Conservation (phyloP, 2,113 vertebrate genomes). For the Promerops cafer region DNA sequence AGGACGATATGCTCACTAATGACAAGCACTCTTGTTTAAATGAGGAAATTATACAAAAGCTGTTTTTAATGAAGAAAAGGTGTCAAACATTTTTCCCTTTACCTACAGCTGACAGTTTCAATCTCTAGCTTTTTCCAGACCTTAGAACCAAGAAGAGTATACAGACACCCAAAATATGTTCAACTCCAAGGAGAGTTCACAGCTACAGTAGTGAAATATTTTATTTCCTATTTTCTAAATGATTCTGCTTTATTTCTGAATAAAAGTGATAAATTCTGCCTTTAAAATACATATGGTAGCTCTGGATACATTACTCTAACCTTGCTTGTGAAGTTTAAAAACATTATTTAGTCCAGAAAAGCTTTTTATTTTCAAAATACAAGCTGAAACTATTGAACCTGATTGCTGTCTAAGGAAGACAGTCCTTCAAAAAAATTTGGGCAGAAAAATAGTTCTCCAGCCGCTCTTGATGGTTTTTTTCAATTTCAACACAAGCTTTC, state of each 20-base stretch:
- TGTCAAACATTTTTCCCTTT: background rate
- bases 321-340: background rate
- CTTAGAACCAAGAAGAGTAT: background rate
- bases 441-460: background rate
- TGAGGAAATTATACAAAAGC: background rate
- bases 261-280: background rate
- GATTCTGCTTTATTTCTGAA: background rate
- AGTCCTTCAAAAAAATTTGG: background rate
- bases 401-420: background rate
- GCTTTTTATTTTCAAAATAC: background rate
- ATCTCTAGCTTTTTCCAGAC: background rate
- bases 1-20: background rate
- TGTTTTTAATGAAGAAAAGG: background rate
- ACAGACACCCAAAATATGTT: background rate
- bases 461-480: background rate
- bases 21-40: background rate
- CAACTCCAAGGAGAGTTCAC: background rate
- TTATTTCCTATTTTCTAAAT: background rate
- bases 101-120: background rate
- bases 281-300: background rate
- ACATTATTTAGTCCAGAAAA: background rate
- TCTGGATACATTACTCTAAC: background rate
- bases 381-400: background rate
- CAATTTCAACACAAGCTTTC: background rate
- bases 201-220: background rate